phyloP scores from a whole-genome alignment of 2,888 invertebrate genomes.

The Caradrina clavipalpis region DNA sequence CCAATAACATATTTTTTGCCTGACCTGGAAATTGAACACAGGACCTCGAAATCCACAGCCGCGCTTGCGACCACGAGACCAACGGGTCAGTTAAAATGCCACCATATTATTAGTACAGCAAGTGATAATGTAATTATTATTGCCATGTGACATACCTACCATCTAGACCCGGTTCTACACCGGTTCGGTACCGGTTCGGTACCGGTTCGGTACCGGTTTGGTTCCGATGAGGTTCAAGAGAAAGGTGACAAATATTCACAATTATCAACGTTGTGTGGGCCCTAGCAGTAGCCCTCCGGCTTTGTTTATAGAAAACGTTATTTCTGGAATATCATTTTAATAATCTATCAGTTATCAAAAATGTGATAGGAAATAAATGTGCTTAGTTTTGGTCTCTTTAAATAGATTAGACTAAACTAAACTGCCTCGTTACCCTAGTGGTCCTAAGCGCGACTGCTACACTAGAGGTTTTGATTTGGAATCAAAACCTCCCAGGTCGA shows the following conservation, averaged over 20 bases:
- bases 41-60: no score
- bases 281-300: neutral
- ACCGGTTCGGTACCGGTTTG: slow-evolving; percentile 58
- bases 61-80: no score
- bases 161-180: slow-evolving; percentile 28
- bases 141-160: slow-evolving; percentile 14
- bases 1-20: no score
- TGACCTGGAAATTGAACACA: no score
- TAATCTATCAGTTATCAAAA: neutral
- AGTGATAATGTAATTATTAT: slow-evolving; percentile 57
- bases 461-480: no score
- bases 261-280: slow-evolving; percentile 30
- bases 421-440: no score
- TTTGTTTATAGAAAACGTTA: neutral
- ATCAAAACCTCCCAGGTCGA: no score
- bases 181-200: slow-evolving; percentile 53
- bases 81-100: neutral
- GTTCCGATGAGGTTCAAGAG: slow-evolving; percentile 51
- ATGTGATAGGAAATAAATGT: neutral
- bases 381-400: no score
- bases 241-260: slow-evolving; percentile 60
- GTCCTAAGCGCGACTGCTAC: no score
- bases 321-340: neutral
- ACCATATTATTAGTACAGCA: slow-evolving; percentile 22
- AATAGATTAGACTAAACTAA: no score